Evolutionary conservation across 2,888 invertebrate species (phyloP).

Genomic region (Melanargia galathea): DNA sequence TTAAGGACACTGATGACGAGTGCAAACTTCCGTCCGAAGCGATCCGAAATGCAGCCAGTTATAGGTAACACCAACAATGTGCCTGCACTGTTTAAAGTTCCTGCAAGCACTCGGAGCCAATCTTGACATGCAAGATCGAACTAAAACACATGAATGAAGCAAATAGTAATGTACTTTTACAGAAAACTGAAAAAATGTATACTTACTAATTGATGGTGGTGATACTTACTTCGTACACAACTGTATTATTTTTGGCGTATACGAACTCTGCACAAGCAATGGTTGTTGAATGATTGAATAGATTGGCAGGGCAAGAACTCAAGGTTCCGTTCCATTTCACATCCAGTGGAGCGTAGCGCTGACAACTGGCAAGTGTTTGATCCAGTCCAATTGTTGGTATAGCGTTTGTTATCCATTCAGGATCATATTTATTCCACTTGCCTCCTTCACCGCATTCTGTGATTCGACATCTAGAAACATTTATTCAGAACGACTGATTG

Average conservation of each 20-base stretch:
- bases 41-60: constrained; percentile 86
- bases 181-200: neutral
- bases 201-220: neutral
- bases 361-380: constrained; percentile 69
- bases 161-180: constrained; percentile 50
- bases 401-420: constrained; percentile 71
- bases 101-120: constrained; percentile 87
- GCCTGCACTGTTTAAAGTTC: constrained; percentile 86
- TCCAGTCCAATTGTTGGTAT: constrained; percentile 55
- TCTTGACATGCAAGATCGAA: constrained; percentile 85
- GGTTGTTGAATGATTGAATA: constrained; percentile 49
- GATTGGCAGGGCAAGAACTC: constrained; percentile 53
- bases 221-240: constrained; percentile 65
- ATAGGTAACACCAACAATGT: constrained; percentile 86
- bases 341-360: constrained; percentile 56
- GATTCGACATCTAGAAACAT: constrained; percentile 68
- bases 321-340: constrained; percentile 49
- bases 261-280: constrained; percentile 57
- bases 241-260: constrained; percentile 60
- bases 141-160: constrained; percentile 71
- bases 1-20: constrained; percentile 69
- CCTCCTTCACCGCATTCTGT: constrained; percentile 73
- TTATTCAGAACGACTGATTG: too few species aligned
- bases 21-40: constrained; percentile 77
- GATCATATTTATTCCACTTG: constrained; percentile 54